Percentiles rank a stretch among this genome's conserved stretches.
Conservation (phyloP, 92 coral and sea anemone species). For the Palythoa caribaeorum region DNA sequence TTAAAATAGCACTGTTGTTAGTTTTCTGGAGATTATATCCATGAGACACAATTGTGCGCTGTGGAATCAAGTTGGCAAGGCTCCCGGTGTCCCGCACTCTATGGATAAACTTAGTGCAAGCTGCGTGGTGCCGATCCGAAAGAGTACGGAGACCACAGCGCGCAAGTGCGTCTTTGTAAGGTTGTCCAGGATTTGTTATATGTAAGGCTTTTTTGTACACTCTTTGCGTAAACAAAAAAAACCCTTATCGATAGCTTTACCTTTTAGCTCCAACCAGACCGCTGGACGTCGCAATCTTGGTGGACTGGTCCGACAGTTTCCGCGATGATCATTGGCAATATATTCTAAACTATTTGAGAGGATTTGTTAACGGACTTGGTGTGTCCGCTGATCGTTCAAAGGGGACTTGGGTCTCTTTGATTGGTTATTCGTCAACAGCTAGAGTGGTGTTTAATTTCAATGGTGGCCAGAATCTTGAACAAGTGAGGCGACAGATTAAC, state of each 20-base stretch:
- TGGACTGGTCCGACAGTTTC: constrained; percentile 81
- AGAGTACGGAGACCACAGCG: no score
- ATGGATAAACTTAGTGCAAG: no score
- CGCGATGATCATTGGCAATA: constrained; percentile 67
- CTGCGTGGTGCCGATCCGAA: no score
- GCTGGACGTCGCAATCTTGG: constrained; percentile 76
- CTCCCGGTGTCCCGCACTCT: no score
- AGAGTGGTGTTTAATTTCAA: constrained; percentile 71
- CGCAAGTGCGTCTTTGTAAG: no score
- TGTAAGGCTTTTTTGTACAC: no score
- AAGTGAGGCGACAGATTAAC: constrained; percentile 55
- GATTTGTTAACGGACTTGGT: constrained; percentile 61
- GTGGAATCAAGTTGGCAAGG: no score
- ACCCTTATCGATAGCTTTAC: neutral
- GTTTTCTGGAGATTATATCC: no score
- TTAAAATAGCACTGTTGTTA: no score
- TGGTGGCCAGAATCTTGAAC: constrained; percentile 51
- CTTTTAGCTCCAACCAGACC: constrained; percentile 67
- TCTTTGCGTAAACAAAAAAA: no score
- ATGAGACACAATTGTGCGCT: no score
- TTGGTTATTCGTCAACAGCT: constrained; percentile 75
- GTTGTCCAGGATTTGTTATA: no score
- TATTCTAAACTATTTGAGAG: constrained; percentile 64
- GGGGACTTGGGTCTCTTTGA: constrained; percentile 75
- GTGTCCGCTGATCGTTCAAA: constrained; percentile 46